Evolutionary conservation across 64 coral and sea anemone species (phyloP).

Genomic region (Actinia tenebrosa): DNA sequence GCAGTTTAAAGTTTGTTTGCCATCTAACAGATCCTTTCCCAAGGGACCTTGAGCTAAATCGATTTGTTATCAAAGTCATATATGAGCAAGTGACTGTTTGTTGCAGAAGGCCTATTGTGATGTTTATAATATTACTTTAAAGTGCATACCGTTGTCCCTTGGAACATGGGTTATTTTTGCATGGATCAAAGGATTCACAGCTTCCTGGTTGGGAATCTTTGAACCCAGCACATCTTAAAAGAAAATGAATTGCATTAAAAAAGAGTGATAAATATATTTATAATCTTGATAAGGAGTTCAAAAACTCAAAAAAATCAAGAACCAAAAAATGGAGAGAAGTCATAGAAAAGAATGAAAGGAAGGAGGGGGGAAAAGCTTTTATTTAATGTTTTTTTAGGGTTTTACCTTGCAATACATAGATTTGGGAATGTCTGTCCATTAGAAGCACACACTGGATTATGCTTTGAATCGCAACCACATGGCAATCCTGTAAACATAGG

Average conservation of each 20-base stretch:
- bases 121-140: not conserved
- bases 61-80: too few species aligned
- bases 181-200: slow-evolving; percentile 73
- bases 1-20: too few species aligned
- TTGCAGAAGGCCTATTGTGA: too few species aligned
- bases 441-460: slow-evolving; percentile 32
- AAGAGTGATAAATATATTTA: not conserved
- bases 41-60: too few species aligned
- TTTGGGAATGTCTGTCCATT: slow-evolving; percentile 49
- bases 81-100: too few species aligned
- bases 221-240: slow-evolving; percentile 63
- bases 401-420: slow-evolving; percentile 49
- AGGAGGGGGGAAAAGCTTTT: not conserved
- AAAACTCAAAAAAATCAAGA: not conserved
- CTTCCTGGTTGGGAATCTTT: slow-evolving; percentile 21
- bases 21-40: too few species aligned
- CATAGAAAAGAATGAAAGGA: not conserved
- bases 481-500: slow-evolving; percentile 29
- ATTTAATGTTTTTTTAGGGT: not conserved
- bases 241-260: not conserved
- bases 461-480: slow-evolving; percentile 29
- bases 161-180: slow-evolving; percentile 53
- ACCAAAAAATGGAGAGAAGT: not conserved
- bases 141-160: slow-evolving; percentile 58
- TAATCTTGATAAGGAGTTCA: not conserved